Conservation (phyloP, 2,113 vertebrate genomes). For the Sminthopsis crassicaudata region DNA sequence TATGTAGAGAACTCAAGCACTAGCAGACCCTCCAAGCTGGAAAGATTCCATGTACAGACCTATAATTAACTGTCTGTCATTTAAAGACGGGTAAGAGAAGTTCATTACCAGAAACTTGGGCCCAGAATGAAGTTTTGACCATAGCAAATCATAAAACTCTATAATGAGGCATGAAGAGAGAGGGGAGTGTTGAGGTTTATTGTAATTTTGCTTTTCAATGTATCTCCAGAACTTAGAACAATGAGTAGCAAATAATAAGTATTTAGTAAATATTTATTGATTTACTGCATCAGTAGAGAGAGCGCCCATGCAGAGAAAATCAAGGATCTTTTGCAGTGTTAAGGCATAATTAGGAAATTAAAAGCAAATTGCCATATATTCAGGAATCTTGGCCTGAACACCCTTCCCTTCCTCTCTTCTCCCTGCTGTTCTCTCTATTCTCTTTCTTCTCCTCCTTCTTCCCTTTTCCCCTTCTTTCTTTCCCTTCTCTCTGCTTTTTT, state of each 20-base stretch:
- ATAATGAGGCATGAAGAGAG: neutral
- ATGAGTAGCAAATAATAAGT: neutral
- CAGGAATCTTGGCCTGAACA: neutral
- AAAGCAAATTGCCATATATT: neutral
- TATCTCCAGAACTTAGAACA: neutral
- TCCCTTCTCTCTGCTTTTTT: too few relatives aligned
- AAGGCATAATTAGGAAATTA: neutral
- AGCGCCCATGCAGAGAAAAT: neutral
- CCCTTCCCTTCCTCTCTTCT: too few relatives aligned
- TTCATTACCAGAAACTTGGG: neutral
- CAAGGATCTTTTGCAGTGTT: neutral
- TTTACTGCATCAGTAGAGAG: neutral
- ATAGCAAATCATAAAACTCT: neutral
- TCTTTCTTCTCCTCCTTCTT: too few relatives aligned
- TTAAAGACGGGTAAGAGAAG: neutral
- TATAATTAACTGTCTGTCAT: neutral
- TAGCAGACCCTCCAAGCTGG: neutral
- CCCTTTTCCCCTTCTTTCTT: too few relatives aligned
- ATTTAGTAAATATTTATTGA: neutral
- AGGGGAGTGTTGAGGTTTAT: neutral
- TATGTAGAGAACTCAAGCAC: neutral
- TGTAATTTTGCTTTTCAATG: neutral
- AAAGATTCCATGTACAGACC: neutral
- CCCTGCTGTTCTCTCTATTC: too few relatives aligned
- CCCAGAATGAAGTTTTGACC: neutral